Percentiles rank a stretch among this genome's conserved stretches.
These are phyloP conservation scores for Heptranchias perlo DNA, from an alignment of 2,113 vertebrate species.

Conservation along the genomic window DNA sequence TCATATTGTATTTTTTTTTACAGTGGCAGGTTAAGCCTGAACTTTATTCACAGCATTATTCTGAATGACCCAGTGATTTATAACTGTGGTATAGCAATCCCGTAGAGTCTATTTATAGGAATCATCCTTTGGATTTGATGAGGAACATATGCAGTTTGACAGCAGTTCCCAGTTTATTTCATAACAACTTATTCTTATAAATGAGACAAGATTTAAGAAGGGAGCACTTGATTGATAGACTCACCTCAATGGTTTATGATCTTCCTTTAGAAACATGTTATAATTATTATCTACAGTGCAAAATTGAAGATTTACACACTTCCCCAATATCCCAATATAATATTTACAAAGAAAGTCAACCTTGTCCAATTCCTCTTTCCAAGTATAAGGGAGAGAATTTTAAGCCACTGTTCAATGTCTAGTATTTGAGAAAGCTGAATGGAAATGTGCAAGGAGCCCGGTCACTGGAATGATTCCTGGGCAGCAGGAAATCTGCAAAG, in stretches of 20 bases:
- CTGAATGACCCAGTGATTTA: not conserved
- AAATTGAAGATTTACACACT: too few relatives aligned
- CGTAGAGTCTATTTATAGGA: not conserved
- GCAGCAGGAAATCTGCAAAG: too few relatives aligned
- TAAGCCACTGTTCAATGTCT: too few relatives aligned
- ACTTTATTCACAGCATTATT: not conserved
- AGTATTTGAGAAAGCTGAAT: too few relatives aligned
- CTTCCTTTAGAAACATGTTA: not conserved
- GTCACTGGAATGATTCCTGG: too few relatives aligned
- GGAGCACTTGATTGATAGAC: not conserved
- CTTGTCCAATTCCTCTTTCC: too few relatives aligned
- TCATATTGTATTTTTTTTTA: not conserved
- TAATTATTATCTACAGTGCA: not conserved
- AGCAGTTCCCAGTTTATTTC: not conserved
- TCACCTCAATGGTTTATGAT: not conserved
- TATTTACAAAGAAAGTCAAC: too few relatives aligned
- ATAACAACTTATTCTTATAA: not conserved
- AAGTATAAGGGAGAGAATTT: too few relatives aligned
- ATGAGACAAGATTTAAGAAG: not conserved
- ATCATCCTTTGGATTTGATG: slow-evolving; percentile 3
- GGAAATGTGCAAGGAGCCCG: too few relatives aligned
- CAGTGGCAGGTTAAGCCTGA: not conserved
- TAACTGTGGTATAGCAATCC: not conserved
- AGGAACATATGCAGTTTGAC: not conserved
- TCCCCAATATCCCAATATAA: too few relatives aligned